A percentile compares a stretch with the other conserved stretches of the same genome.
These are phyloP conservation scores for Epinotia nisella DNA, from an alignment of 2,888 invertebrate genomes.

Conservation along the genomic window DNA sequence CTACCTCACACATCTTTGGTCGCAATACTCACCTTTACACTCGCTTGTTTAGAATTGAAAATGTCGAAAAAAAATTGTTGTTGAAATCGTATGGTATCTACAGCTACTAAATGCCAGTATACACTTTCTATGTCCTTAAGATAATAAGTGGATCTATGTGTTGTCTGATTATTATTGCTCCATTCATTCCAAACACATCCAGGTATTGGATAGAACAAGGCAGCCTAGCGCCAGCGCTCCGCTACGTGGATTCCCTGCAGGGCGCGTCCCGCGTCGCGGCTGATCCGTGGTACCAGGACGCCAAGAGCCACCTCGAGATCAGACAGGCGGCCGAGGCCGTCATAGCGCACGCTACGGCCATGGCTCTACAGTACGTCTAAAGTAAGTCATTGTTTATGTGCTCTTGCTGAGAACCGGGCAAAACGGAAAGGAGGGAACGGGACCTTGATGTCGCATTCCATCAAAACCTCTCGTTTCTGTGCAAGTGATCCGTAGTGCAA, in stretches of 20 bases:
- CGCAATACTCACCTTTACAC: too few relatives aligned
- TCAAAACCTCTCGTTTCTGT: too few relatives aligned
- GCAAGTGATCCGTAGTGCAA: conserved; percentile 89
- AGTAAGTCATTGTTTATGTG: background rate
- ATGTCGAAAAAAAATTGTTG: too few relatives aligned
- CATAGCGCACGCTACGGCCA: conserved; percentile 94
- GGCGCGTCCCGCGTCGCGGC: conserved; percentile 96
- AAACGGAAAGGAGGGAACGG: conserved; percentile 64
- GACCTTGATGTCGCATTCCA: too few relatives aligned
- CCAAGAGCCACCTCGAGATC: conserved; percentile 93
- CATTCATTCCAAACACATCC: background rate
- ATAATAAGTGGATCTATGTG: too few relatives aligned
- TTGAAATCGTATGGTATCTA: too few relatives aligned
- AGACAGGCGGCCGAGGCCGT: conserved; percentile 95
- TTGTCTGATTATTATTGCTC: too few relatives aligned
- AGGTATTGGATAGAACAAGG: conserved; percentile 95
- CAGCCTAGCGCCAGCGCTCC: conserved; percentile 93
- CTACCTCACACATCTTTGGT: too few relatives aligned
- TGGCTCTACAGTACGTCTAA: conserved; percentile 82
- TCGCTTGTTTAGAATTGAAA: too few relatives aligned
- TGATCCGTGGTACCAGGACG: conserved; percentile 92
- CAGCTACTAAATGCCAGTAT: too few relatives aligned
- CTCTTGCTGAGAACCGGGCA: conserved; percentile 79
- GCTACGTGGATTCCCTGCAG: conserved; percentile 93
- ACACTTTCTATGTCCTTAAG: too few relatives aligned